A percentile compares a stretch with the other conserved stretches of the same genome.
phyloP scores from a whole-genome alignment of 2,888 invertebrate genomes.

The Amphimallon solstitiale region DNA sequence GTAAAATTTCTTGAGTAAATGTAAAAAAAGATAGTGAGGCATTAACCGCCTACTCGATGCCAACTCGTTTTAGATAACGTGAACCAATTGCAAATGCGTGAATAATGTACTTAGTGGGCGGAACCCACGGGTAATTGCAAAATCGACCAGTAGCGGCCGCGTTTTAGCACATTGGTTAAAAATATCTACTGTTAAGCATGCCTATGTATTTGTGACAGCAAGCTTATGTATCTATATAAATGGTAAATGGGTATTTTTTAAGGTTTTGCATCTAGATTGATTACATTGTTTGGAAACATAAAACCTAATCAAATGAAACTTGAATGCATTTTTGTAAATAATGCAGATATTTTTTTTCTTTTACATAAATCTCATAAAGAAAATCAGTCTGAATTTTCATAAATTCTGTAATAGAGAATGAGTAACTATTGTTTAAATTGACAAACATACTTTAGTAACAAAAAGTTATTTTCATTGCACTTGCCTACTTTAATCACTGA shows the following conservation, averaged over 20 bases:
- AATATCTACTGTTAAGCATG: constrained; percentile 16
- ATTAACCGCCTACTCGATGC: constrained; percentile 19
- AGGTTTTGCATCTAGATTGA: background rate
- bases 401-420: too few species aligned
- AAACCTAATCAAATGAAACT: too few species aligned
- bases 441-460: too few species aligned
- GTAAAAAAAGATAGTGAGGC: background rate
- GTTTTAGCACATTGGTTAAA: constrained; percentile 36
- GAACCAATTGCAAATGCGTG: constrained; percentile 37
- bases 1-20: too few species aligned
- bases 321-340: background rate
- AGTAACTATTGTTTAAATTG: too few species aligned
- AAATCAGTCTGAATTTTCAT: too few species aligned
- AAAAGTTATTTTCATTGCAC: too few species aligned
- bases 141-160: constrained; percentile 35
- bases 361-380: too few species aligned
- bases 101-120: constrained; percentile 37
- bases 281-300: constrained; percentile 1
- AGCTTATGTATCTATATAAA: constrained; percentile 16
- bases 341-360: too few species aligned
- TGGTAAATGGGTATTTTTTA: constrained; percentile 21
- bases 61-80: constrained; percentile 32
- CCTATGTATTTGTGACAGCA: constrained; percentile 16
- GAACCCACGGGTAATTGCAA: constrained; percentile 34
- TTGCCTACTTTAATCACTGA: too few species aligned